Percentiles rank a stretch among this genome's conserved stretches.
phyloP scores from a whole-genome alignment of 2,888 invertebrate genomes.

The Phytoseiulus persimilis region DNA sequence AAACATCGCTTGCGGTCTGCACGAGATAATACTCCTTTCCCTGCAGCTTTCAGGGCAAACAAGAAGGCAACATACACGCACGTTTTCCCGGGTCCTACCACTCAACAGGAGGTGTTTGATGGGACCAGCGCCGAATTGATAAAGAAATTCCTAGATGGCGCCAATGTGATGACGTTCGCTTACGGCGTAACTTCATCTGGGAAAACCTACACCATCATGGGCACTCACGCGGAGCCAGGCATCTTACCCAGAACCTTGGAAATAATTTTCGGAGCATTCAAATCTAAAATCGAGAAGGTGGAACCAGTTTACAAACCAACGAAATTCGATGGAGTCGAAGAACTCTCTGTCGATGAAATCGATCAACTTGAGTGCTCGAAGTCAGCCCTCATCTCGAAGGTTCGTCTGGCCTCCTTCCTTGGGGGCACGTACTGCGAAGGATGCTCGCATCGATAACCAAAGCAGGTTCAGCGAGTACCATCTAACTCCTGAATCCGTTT shows the following conservation, averaged over 20 bases:
- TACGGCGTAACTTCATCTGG: conserved; percentile 16
- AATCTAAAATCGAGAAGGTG: not conserved
- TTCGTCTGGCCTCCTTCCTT: too few species aligned
- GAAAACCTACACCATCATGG: conserved; percentile 19
- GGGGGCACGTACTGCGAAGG: too few species aligned
- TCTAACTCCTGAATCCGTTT: too few species aligned
- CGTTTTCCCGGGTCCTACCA: not conserved
- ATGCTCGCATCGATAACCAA: too few species aligned
- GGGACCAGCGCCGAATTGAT: not conserved
- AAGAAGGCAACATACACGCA: conserved; percentile 17
- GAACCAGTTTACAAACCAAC: not conserved
- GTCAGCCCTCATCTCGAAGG: not conserved
- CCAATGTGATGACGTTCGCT: conserved; percentile 19
- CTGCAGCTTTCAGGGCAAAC: not conserved
- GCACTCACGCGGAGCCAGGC: not conserved
- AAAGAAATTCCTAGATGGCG: conserved; percentile 11
- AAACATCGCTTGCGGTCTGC: not conserved
- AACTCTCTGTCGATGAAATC: not conserved
- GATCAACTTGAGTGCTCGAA: not conserved
- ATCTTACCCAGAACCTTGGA: conserved; percentile 5
- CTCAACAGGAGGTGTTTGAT: conserved; percentile 13
- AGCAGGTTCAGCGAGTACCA: too few species aligned
- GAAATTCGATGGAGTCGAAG: not conserved
- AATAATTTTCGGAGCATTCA: not conserved
- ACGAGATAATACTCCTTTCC: not conserved